Evolutionary conservation across 1,140 invertebrate species (phyloP), one percentile per base, ranked within the genome.

Genomic region (Cepaea nemoralis): DNA sequence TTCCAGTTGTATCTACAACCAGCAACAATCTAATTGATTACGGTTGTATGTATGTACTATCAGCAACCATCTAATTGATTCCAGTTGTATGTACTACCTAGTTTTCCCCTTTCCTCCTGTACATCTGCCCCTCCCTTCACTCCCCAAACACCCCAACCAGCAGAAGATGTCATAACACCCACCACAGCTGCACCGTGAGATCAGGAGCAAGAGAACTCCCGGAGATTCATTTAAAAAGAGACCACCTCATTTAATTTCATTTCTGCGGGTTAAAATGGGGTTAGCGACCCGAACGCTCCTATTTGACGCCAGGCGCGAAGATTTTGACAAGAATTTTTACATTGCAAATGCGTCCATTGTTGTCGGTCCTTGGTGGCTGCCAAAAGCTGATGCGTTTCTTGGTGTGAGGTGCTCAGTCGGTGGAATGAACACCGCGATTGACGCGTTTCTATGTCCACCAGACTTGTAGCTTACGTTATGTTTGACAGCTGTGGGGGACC

Each of bases 311-410:
- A 19, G 48, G 42, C 37, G 50, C n/a, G 48, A 63, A 66, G 50
- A 50, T 55, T 77, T 66, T 63, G 75, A 77, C 75, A 77, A 50
- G 75, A 16, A 77, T 63, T 77, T 81, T 73, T 71, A 81, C 81
- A 82, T 75, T 76, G 42, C 83, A 73, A 66, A 77, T 77, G 59
- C 37, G 45, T 10, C 71, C 71, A 74, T 74, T 74, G 71, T 74
- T 63, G 27, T 3, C 1, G 33, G 59, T 19, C 6, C 27, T 63
- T 27, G 27, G n/a, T 63, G 12, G n/a, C 59, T 63, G 59, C n/a
- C 59, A 31, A 16, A 31, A 3, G n/a, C n/a, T 63, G 59, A 63
- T 31, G 59, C n/a, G 22, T 63, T 63, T 63, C 59, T 63, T 27
- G n/a, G 59, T 63, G 2, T 31, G 59, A 31, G 59, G n/a, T 6